Evolutionary conservation across 2,888 invertebrate genomes (phyloP).

Genomic region (Byasa hedistus): DNA sequence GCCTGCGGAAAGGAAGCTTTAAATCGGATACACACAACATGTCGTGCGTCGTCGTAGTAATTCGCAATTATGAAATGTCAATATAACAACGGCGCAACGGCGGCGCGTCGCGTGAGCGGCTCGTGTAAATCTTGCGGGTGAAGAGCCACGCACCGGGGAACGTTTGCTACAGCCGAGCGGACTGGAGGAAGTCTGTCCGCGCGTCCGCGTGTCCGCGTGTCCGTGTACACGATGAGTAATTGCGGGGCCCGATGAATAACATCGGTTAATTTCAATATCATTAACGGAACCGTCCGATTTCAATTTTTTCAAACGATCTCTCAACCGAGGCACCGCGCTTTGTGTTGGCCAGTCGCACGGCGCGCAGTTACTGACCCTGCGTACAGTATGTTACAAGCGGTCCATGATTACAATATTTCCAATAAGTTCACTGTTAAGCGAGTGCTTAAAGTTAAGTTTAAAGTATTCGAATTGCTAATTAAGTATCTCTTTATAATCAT

Average conservation of each 20-base stretch:
- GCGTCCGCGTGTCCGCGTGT: no score
- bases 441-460: no score
- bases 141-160: conserved; percentile 29
- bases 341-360: not conserved
- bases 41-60: conserved; percentile 12
- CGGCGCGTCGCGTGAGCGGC: conserved; percentile 32
- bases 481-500: no score
- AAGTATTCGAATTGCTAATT: no score
- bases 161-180: conserved; percentile 31
- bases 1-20: no score
- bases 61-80: conserved; percentile 34
- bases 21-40: not conserved
- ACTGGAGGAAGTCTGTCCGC: conserved; percentile 30
- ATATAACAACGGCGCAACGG: conserved; percentile 29
- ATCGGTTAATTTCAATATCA: conserved; percentile 48
- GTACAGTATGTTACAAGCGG: no score
- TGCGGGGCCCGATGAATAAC: conserved; percentile 34
- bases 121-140: conserved; percentile 35
- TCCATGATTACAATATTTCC: no score
- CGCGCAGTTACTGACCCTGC: not conserved
- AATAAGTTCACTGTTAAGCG: no score
- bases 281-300: conserved; percentile 38
- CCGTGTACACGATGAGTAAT: conserved; percentile 7
- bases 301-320: conserved; percentile 22
- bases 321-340: conserved; percentile 6